Evolutionary conservation across 1,140 invertebrate species (phyloP).

Genomic region (Nephila pilipes): DNA sequence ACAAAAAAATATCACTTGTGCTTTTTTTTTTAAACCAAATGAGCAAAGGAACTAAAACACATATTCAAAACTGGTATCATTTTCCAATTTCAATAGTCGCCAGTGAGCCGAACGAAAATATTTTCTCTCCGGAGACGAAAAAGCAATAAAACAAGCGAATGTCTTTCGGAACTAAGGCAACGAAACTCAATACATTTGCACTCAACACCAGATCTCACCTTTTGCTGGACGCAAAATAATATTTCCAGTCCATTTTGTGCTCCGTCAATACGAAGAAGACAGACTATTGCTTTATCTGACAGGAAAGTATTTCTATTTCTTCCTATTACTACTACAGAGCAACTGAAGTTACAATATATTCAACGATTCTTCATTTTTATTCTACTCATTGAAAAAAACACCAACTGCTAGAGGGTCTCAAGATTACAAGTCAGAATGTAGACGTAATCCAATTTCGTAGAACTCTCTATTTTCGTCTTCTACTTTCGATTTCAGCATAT

Average conservation of each 20-base stretch:
- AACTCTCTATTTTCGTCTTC: no score
- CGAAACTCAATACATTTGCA: background rate
- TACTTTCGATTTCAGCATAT: no score
- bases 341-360: slow-evolving; percentile 17
- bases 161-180: background rate
- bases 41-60: background rate
- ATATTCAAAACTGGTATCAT: background rate
- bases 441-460: background rate
- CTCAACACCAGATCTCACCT: background rate
- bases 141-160: background rate
- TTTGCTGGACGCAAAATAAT: background rate
- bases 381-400: background rate
- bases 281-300: slow-evolving; percentile 36
- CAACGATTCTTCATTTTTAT: background rate
- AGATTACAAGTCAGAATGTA: background rate
- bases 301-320: slow-evolving; percentile 31
- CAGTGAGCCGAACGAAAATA: background rate
- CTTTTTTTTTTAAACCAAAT: no score
- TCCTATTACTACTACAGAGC: background rate
- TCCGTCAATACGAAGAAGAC: background rate
- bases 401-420: background rate
- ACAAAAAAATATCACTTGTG: no score
- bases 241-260: slow-evolving; percentile 37
- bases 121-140: background rate
- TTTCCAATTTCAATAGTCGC: background rate